A percentile compares a stretch with the other conserved stretches of the same genome.
Conservation (phyloP, 30 jellyfish, hydroid and myxozoan genomes). For the Nemopilema nomurai region DNA sequence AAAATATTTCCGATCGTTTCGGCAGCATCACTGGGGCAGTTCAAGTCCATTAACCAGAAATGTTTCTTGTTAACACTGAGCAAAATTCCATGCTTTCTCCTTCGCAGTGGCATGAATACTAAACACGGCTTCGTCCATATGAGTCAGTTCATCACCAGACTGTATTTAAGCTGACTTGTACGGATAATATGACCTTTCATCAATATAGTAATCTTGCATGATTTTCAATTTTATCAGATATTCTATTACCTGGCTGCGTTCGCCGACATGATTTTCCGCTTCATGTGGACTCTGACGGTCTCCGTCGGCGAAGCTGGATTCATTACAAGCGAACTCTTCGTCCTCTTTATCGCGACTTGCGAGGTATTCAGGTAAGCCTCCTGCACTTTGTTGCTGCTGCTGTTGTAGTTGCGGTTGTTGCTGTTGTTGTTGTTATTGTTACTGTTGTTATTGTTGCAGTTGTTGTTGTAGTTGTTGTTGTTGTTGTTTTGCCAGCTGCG, state of each 20-base stretch:
- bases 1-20: too few species aligned
- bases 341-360: constrained; percentile 78
- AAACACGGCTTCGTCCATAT: too few species aligned
- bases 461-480: background rate
- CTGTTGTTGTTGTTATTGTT: too few species aligned
- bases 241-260: constrained; percentile 87
- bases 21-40: too few species aligned
- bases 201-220: background rate
- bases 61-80: too few species aligned
- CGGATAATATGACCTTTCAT: background rate
- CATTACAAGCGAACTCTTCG: constrained; percentile 78
- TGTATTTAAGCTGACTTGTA: background rate
- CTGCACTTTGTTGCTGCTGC: background rate
- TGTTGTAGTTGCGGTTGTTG: background rate
- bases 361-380: constrained; percentile 82
- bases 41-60: too few species aligned
- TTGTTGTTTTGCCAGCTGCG: background rate
- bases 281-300: constrained; percentile 95
- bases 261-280: constrained; percentile 83
- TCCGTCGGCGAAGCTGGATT: constrained; percentile 98
- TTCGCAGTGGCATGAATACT: too few species aligned
- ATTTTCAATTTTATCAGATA: constrained; percentile 28
- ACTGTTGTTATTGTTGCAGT: background rate
- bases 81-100: too few species aligned
- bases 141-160: too few species aligned